These are phyloP conservation scores for Megalops atlanticus DNA, from an alignment of 2,113 vertebrate species.

Conservation along the genomic window DNA sequence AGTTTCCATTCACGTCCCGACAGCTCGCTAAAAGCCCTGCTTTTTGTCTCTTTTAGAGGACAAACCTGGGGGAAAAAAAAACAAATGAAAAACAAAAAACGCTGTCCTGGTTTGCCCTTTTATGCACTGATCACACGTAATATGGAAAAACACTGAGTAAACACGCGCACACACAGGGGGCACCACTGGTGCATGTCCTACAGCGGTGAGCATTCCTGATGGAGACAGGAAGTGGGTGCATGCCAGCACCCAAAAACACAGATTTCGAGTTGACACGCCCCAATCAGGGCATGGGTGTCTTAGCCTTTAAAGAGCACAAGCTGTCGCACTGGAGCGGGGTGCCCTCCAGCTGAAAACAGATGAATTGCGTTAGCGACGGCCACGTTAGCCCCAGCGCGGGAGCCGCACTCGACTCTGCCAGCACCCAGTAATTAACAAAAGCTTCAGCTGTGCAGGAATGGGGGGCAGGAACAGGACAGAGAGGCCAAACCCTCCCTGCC, in stretches of 20 bases:
- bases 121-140: slow-evolving; percentile 3
- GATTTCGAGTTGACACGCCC: not conserved
- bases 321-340: not conserved
- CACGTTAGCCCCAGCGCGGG: not conserved
- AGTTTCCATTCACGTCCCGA: not conserved
- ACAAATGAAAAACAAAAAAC: too few species aligned
- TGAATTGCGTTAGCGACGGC: not conserved
- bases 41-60: not conserved
- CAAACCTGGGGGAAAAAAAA: not conserved
- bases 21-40: too few species aligned
- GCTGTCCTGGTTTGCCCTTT: not conserved
- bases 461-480: not conserved
- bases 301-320: not conserved
- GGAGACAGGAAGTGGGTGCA: not conserved
- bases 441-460: slow-evolving; percentile 21
- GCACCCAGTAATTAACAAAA: slow-evolving; percentile 19
- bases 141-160: too few species aligned
- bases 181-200: not conserved
- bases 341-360: not conserved
- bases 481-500: not conserved
- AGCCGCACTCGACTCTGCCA: not conserved
- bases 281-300: not conserved
- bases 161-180: too few species aligned
- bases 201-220: not conserved
- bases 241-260: not conserved